Evolutionary conservation across 2,888 invertebrate genomes (phyloP).

Genomic region (Latrodectus elegans): DNA sequence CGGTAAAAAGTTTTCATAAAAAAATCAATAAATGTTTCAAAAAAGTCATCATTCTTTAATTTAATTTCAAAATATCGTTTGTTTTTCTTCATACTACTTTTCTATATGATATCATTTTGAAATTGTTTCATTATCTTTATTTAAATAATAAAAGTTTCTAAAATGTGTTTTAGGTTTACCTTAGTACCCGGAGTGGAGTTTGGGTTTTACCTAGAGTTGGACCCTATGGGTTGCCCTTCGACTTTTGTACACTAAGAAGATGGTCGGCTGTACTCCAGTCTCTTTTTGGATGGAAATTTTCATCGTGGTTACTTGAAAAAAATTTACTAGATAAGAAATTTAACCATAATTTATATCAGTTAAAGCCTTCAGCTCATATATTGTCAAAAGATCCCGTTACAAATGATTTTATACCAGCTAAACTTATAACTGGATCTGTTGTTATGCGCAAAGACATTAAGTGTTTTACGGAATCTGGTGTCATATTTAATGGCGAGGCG

Average conservation of each 20-base stretch:
- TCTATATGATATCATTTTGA: no score
- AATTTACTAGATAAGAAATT: slow-evolving; percentile 37
- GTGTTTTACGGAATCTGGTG: slow-evolving; percentile 59
- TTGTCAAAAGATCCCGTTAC: slow-evolving; percentile 56
- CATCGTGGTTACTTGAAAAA: slow-evolving; percentile 41
- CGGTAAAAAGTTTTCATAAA: no score
- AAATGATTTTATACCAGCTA: slow-evolving; percentile 61
- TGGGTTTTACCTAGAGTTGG: slow-evolving; percentile 65
- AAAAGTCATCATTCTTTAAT: no score
- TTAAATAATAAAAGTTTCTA: neutral
- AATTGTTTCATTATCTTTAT: neutral
- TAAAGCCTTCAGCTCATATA: slow-evolving; percentile 22
- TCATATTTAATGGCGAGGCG: slow-evolving; percentile 60
- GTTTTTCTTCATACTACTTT: no score
- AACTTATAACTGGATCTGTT: slow-evolving; percentile 52
- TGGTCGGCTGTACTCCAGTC: slow-evolving; percentile 16
- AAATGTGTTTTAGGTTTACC: slow-evolving; percentile 42
- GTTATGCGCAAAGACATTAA: slow-evolving; percentile 35
- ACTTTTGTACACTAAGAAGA: slow-evolving; percentile 54
- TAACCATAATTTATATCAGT: slow-evolving; percentile 57
- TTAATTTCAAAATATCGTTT: no score
- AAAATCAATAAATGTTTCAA: no score
- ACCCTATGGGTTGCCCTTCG: slow-evolving; percentile 60
- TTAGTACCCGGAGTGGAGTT: slow-evolving; percentile 55
- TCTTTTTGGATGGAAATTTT: slow-evolving; percentile 19